These are phyloP conservation scores for Rhimphoctona megacephalus DNA, from an alignment of 2,888 invertebrate genomes.

Conservation along the genomic window DNA sequence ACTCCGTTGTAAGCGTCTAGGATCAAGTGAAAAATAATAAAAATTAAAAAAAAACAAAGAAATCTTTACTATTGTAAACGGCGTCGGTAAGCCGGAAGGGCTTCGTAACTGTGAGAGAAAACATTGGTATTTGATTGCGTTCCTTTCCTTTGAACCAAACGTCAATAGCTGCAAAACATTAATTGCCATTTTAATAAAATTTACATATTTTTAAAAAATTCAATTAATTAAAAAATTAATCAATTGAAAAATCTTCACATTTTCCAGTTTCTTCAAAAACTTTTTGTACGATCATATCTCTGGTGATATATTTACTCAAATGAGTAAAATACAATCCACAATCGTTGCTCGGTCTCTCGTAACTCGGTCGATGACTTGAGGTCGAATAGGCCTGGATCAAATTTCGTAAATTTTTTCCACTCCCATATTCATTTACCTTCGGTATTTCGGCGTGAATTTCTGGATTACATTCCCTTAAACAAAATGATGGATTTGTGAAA, in stretches of 20 bases:
- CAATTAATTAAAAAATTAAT: too few species aligned
- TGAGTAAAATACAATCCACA: conserved; percentile 81
- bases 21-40: conserved; percentile 18
- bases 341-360: conserved; percentile 76
- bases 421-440: conserved; percentile 76
- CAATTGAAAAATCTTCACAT: conserved; percentile 72
- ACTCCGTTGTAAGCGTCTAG: too few species aligned
- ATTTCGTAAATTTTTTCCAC: conserved; percentile 79
- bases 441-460: conserved; percentile 79
- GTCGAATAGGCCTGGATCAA: conserved; percentile 82
- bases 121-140: conserved; percentile 81
- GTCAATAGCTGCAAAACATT: conserved; percentile 77
- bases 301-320: conserved; percentile 78
- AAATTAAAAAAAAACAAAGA: neutral
- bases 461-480: conserved; percentile 79
- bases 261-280: conserved; percentile 80
- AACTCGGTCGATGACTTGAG: conserved; percentile 80
- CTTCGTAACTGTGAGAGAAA: conserved; percentile 77
- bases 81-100: conserved; percentile 79
- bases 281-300: conserved; percentile 78
- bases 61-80: conserved; percentile 55
- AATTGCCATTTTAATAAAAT: neutral
- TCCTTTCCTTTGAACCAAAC: conserved; percentile 77
- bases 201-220: neutral
- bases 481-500: neutral